Base-by-base conservation (phyloP, 1,140 invertebrate species). In the Cotesia glomerata region DNA sequence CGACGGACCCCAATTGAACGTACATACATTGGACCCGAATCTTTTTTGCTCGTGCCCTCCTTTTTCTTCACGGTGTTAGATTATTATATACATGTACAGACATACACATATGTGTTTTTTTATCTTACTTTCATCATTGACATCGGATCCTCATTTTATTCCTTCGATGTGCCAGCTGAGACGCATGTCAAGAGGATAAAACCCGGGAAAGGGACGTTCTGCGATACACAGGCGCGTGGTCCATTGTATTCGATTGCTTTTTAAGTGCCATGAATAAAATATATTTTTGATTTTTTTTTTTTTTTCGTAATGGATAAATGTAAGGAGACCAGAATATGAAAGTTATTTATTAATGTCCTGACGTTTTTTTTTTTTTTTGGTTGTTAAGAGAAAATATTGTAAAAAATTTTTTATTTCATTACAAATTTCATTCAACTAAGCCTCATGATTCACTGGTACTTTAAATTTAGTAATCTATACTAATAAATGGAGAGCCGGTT, bases 1-100 rank as follows among this genome's bases (percentile, higher is more conserved):
- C 66, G 9, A 34, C 36, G 11, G 18, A 58, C 54, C 18, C 65
- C 69, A 51, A 68, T 52, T 52, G 65, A 61, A n/a, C 32, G 26
- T 71, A 64, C 73, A 45, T 71, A 64, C 73, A 45, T 74, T 70
- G 59, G 64, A 61, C 58, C 49, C 56, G 36, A 52, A 65, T 36
- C 65, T 54, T 69, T 56, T 68, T 68, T 56, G 11, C 35, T 32
- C 45, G 54, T 58, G 52, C 26, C 52, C 59, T 35, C 70, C 14
- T 72, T 72, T 71, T 67, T 69, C 18, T 67, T 45, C 5, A 45
- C 39, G 39, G 11, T 63, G 61, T 63, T 69, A 63, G 26, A 26
- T 26, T 26, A 26, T 26, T 26, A 26, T 26, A 26, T 26, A 26
- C 26, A 26, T 26, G 26, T 26, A 26, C 26, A 26, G 26, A 26